These are phyloP conservation scores for Karalla daura DNA, from an alignment of 2,797 vertebrate species.

Conservation along the genomic window DNA sequence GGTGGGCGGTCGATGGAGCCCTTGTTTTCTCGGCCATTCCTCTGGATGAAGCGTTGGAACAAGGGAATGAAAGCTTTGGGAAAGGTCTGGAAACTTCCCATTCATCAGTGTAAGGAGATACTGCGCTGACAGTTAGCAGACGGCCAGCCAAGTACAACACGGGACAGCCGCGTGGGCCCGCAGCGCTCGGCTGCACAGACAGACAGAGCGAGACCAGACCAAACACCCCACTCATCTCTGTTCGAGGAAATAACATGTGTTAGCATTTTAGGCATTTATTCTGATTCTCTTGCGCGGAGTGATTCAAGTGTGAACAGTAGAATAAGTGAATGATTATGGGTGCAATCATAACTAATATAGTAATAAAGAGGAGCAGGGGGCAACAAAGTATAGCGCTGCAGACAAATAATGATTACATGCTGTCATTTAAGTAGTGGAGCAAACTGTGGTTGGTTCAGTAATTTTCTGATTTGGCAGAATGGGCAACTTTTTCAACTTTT, in stretches of 20 bases:
- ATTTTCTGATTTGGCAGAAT: slow-evolving; percentile 33
- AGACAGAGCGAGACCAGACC: slow-evolving; percentile 71
- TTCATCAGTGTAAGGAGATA: slow-evolving; percentile 87
- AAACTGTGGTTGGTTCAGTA: slow-evolving; percentile 25
- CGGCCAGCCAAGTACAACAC: slow-evolving; percentile 84
- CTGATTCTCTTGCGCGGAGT: slow-evolving; percentile 37
- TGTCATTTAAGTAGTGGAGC: slow-evolving; percentile 35
- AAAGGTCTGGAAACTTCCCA: slow-evolving; percentile 84
- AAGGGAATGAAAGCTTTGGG: slow-evolving; percentile 78
- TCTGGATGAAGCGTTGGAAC: slow-evolving; percentile 75
- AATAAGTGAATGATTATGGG: slow-evolving; percentile 65
- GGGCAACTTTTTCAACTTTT: slow-evolving; percentile 14
- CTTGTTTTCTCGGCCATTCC: slow-evolving; percentile 74
- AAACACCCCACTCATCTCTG: slow-evolving; percentile 71
- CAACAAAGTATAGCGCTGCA: slow-evolving; percentile 18
- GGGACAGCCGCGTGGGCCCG: slow-evolving; percentile 71
- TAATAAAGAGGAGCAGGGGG: slow-evolving; percentile 49
- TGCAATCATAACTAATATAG: slow-evolving; percentile 65
- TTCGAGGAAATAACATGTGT: slow-evolving; percentile 60
- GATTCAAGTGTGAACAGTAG: slow-evolving; percentile 58
- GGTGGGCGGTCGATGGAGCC: slow-evolving; percentile 62
- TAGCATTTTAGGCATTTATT: slow-evolving; percentile 63
- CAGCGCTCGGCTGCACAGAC: slow-evolving; percentile 60
- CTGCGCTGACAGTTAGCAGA: slow-evolving; percentile 83
- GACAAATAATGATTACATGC: slow-evolving; percentile 43